Evolutionary conservation across 1,140 invertebrate genomes (phyloP).

Genomic region (Diuraphis noxia): DNA sequence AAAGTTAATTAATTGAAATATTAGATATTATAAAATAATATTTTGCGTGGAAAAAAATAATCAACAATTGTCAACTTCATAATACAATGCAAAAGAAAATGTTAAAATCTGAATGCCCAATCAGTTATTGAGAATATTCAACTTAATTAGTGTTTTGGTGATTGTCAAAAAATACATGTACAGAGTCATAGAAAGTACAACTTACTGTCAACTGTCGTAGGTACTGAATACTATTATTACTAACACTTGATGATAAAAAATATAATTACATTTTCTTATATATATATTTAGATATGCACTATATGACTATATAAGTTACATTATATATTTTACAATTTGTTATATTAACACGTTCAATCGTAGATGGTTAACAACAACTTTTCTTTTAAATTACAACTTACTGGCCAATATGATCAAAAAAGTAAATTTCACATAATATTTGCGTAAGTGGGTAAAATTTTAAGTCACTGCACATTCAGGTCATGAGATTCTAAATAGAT

Average conservation of each 20-base stretch:
- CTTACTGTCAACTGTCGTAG: too few species aligned
- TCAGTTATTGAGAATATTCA: neutral
- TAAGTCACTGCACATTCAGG: neutral
- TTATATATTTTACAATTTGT: neutral
- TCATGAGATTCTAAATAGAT: slow-evolving; percentile 8
- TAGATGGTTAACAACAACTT: neutral
- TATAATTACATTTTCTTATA: neutral
- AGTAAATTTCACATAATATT: neutral
- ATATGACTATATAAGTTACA: neutral
- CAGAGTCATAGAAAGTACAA: neutral
- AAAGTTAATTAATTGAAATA: neutral
- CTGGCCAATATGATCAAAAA: neutral
- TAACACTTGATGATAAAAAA: too few species aligned
- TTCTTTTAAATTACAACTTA: neutral
- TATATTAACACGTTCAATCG: neutral
- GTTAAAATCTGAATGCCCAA: neutral
- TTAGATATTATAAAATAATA: neutral
- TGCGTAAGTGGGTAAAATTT: neutral
- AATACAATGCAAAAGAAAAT: neutral
- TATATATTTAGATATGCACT: too few species aligned
- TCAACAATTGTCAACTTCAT: neutral
- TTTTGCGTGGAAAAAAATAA: neutral
- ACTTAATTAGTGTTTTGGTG: neutral
- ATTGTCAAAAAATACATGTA: neutral
- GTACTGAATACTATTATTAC: neutral